Evolutionary conservation across 2,888 invertebrate genomes (phyloP), one percentile per base, ranked within the genome.

Genomic region (Tipula unca): DNA sequence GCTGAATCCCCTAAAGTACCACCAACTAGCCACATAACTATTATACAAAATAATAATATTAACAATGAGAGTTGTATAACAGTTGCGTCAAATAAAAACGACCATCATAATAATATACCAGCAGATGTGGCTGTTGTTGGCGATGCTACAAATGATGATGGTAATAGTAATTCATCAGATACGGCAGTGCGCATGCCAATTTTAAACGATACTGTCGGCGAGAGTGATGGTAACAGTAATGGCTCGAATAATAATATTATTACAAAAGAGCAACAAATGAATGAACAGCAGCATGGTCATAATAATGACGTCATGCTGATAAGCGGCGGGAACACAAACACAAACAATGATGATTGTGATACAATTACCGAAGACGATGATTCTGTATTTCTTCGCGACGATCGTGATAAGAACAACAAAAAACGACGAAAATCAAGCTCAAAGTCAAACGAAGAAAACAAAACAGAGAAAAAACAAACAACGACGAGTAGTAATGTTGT

Each of bases 121-220:
- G 69, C 69, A 69, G 69, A 69, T 69, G 25, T 25, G 69, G 25
- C 25, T 10, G 25, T 69, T 25, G 69, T 69, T 82, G 85, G n/a
- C 25, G 82, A 6, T 29, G 35, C 85, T 35, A 20, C 54, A 14
- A 20, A 85, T 36, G 82, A 85, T 86, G 48, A 85, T 86, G 82
- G 29, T 86, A 25, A 32, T 85, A 82, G 8, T 86, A 84, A 39
- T 69, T 69, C 69, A 69, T 69, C 69, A 3, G 25, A 69, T 69
- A 25, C 10, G 8, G 6, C n/a, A 69, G 20, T 69, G 69, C 69
- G 69, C 69, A 69, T 69, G 69, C 1, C 20, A 25, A 13, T 14
- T 4, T n/a, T 10, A 69, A 69, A 69, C 86, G 36, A 84, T 86
- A 54, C 17, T 69, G 29, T 13, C 17, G 36, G n/a, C 39, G 85